Evolutionary conservation across 2,113 vertebrate genomes (phyloP).

Genomic region (Tor tambroides): DNA sequence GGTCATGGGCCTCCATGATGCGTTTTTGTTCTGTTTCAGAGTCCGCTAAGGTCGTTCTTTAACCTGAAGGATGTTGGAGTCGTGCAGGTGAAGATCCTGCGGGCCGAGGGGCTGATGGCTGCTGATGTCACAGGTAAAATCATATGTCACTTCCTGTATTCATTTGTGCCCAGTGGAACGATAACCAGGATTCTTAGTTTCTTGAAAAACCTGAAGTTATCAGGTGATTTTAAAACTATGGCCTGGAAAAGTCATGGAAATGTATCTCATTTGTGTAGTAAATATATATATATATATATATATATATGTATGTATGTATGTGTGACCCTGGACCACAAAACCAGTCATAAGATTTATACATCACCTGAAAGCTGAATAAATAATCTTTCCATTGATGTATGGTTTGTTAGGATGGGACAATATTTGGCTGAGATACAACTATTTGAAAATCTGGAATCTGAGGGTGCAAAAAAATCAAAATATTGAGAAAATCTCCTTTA

Average conservation of each 20-base stretch:
- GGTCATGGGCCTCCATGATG: neutral
- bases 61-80: slow-evolving; percentile 90
- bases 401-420: no score
- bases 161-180: neutral
- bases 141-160: neutral
- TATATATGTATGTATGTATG: no score
- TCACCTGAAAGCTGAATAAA: no score
- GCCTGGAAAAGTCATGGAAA: neutral
- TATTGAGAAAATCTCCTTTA: no score
- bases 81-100: slow-evolving; percentile 91
- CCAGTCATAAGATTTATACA: no score
- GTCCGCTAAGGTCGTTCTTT: slow-evolving; percentile 77
- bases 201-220: neutral
- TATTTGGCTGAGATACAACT: no score
- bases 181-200: neutral
- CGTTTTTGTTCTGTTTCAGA: slow-evolving; percentile 66
- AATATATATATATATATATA: no score
- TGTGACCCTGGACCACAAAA: no score
- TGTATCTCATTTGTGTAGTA: neutral
- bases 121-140: slow-evolving; percentile 90
- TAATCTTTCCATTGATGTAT: no score
- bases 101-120: slow-evolving; percentile 92
- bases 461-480: no score
- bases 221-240: neutral
- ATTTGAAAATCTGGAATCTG: no score